Conservation (phyloP, 2,888 invertebrate species). For the Erebia palarica region DNA sequence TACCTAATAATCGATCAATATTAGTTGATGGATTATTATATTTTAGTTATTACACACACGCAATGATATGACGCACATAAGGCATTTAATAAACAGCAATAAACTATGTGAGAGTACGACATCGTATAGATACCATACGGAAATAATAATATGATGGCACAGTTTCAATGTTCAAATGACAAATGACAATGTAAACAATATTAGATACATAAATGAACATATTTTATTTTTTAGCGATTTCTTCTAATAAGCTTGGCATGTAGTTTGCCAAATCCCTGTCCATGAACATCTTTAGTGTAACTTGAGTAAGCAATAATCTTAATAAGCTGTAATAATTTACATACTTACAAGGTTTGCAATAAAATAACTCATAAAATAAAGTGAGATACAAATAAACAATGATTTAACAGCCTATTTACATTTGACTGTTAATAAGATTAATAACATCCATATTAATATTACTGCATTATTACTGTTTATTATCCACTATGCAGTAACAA, state of each 20-base stretch:
- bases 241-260: conserved; percentile 7
- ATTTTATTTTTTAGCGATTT: conserved; percentile 10
- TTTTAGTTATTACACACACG: neutral
- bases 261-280: conserved; percentile 3
- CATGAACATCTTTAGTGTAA: neutral
- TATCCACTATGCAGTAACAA: too few species aligned
- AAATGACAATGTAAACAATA: conserved; percentile 27
- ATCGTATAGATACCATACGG: conserved; percentile 8
- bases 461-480: too few species aligned
- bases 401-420: too few species aligned
- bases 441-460: too few species aligned
- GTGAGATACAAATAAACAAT: too few species aligned
- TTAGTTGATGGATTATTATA: neutral
- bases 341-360: too few species aligned
- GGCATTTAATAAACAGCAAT: conserved; percentile 29
- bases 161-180: conserved; percentile 29
- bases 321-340: too few species aligned
- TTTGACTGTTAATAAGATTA: too few species aligned
- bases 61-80: conserved; percentile 3
- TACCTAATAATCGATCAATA: neutral
- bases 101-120: conserved; percentile 22
- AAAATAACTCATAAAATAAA: too few species aligned
- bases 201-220: conserved; percentile 11
- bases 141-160: conserved; percentile 34
- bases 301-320: neutral